Conservation (phyloP, 2,888 invertebrate species). For the Ormyrus labotus region DNA sequence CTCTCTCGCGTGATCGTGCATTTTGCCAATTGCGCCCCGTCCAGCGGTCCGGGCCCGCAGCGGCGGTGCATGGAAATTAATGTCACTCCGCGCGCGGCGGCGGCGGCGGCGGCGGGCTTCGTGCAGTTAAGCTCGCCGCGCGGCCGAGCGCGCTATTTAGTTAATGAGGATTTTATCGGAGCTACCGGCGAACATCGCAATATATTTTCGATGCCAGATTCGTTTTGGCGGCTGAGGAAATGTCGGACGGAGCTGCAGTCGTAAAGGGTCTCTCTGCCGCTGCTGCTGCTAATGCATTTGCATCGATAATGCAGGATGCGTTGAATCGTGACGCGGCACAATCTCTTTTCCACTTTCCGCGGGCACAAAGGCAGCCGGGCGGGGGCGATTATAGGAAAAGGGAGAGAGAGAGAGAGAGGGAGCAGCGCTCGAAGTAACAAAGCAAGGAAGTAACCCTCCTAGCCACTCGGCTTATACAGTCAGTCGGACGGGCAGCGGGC, state of each 20-base stretch:
- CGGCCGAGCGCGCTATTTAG: conserved; percentile 42
- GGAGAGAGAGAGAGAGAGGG: conserved; percentile 45
- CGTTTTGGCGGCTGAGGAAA: background rate
- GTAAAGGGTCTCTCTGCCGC: background rate
- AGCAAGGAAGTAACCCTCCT: conserved; percentile 49
- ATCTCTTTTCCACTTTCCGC: conserved; percentile 66
- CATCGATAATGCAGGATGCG: conserved; percentile 36
- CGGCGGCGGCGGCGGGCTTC: conserved; percentile 23
- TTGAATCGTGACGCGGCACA: conserved; percentile 52
- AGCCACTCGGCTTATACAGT: conserved; percentile 1
- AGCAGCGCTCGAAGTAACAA: conserved; percentile 30
- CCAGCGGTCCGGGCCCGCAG: background rate
- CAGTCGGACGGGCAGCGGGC: background rate
- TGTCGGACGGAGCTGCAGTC: background rate
- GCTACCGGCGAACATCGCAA: conserved; percentile 9
- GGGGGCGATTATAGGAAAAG: conserved; percentile 43
- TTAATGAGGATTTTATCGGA: conserved; percentile 56
- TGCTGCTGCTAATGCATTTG: conserved; percentile 8
- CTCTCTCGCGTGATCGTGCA: conserved; percentile 38
- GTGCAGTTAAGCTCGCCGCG: conserved; percentile 18
- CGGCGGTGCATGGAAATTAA: conserved; percentile 49
- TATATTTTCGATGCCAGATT: conserved; percentile 7
- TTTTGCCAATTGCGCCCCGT: conserved; percentile 47
- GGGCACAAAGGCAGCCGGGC: conserved; percentile 47
- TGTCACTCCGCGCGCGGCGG: conserved; percentile 34